phyloP scores from a whole-genome alignment of 2,888 invertebrate genomes.

The Metalampra italica region DNA sequence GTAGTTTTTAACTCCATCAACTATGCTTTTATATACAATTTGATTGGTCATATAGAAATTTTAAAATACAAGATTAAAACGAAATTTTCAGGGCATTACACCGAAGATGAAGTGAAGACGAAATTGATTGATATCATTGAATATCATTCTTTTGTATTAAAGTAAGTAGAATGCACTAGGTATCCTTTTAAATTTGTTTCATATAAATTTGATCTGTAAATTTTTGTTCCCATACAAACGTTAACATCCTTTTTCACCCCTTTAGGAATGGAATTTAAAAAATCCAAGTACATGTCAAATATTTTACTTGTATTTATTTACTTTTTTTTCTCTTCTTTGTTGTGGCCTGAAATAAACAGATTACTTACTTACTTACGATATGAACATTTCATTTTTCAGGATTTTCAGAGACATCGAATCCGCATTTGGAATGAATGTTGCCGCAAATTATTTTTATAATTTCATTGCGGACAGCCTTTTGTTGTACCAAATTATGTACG shows the following conservation, averaged over 20 bases:
- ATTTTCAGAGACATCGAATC: slow-evolving; percentile 31
- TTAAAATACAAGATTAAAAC: slow-evolving; percentile 29
- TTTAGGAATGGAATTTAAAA: no score
- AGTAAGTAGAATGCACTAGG: slow-evolving; percentile 22
- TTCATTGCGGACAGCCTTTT: slow-evolving; percentile 36
- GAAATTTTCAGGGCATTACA: slow-evolving; percentile 15
- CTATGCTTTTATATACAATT: slow-evolving; percentile 31
- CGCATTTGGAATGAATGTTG: slow-evolving; percentile 35
- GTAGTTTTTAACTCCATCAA: slow-evolving; percentile 28
- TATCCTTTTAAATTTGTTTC: no score
- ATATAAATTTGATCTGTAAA: no score
- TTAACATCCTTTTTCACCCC: no score
- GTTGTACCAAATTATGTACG: slow-evolving; percentile 35
- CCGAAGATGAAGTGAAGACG: slow-evolving; percentile 20
- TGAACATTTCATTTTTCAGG: slow-evolving; percentile 17
- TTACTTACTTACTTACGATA: no score
- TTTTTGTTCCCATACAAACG: no score
- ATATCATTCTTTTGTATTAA: slow-evolving; percentile 33
- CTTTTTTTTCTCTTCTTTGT: no score
- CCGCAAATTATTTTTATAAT: slow-evolving; percentile 36
- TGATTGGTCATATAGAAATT: slow-evolving; percentile 37
- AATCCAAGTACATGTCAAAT: no score
- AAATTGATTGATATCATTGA: slow-evolving; percentile 26
- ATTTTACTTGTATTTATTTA: no score
- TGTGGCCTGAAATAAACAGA: no score